Conservation (phyloP, 2,113 vertebrate genomes). For the Lamprologus speciosus region DNA sequence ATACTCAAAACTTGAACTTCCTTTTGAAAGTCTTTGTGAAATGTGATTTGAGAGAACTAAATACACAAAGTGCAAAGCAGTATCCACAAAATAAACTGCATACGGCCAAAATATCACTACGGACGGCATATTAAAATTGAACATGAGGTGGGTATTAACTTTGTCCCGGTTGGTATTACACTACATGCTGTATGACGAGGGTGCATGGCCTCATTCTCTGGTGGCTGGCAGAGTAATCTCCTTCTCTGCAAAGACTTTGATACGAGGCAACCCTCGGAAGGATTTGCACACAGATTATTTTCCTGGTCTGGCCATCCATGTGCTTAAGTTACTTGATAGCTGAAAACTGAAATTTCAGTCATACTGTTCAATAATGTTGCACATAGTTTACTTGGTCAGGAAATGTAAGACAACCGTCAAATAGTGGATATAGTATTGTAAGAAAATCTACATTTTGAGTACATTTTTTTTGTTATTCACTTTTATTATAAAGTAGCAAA, state of each 20-base stretch:
- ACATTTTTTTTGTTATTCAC: not conserved
- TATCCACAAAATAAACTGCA: not conserved
- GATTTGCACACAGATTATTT: not conserved
- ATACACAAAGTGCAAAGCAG: not conserved
- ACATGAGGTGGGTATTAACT: constrained; percentile 25
- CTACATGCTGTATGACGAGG: not conserved
- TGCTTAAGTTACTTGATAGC: not conserved
- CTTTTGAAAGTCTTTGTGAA: not conserved
- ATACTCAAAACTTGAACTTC: not conserved
- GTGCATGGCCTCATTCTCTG: not conserved
- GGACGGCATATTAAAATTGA: constrained; percentile 6
- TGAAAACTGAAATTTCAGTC: not conserved
- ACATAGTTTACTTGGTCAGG: not conserved
- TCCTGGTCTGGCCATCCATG: not conserved
- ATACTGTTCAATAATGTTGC: not conserved
- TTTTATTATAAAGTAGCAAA: not conserved
- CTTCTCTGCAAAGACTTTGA: not conserved
- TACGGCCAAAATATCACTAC: not conserved
- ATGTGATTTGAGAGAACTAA: not conserved
- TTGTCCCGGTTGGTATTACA: not conserved
- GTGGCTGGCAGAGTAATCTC: not conserved
- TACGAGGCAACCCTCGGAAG: not conserved
- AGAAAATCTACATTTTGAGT: not conserved
- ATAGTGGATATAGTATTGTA: not conserved
- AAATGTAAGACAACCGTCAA: not conserved